Evolutionary conservation across 2,888 invertebrate genomes (phyloP).

Genomic region (Drosophila anomelani): DNA sequence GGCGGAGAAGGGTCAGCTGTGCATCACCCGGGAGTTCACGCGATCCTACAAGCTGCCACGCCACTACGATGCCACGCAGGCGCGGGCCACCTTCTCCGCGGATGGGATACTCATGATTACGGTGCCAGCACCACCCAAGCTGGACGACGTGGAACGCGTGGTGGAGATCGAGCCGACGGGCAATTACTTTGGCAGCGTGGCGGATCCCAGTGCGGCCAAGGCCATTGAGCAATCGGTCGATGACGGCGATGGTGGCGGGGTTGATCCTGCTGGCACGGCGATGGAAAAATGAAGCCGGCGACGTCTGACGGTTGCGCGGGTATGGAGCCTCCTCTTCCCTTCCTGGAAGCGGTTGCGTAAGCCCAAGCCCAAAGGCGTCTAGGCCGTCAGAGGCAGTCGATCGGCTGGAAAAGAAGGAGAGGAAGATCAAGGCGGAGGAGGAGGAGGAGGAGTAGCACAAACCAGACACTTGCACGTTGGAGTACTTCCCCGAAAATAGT

Average conservation of each 20-base stretch:
- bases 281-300: slow-evolving; percentile 74
- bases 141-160: slow-evolving; percentile 81
- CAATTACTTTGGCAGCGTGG: slow-evolving; percentile 77
- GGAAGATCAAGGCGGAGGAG: neutral
- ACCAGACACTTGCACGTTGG: slow-evolving; percentile 48
- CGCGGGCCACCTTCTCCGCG: slow-evolving; percentile 80
- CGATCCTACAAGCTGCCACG: slow-evolving; percentile 82
- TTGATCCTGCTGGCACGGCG: slow-evolving; percentile 69
- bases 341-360: slow-evolving; percentile 13
- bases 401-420: slow-evolving; percentile 44
- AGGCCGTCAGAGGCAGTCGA: slow-evolving; percentile 73
- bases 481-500: slow-evolving; percentile 29
- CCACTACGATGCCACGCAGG: slow-evolving; percentile 81
- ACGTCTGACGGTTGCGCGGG: slow-evolving; percentile 75
- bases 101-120: slow-evolving; percentile 82
- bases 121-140: slow-evolving; percentile 81
- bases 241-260: slow-evolving; percentile 59
- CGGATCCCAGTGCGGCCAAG: slow-evolving; percentile 69
- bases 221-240: slow-evolving; percentile 61
- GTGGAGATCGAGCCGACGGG: slow-evolving; percentile 80
- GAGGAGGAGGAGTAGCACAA: slow-evolving; percentile 6
- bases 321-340: slow-evolving; percentile 44
- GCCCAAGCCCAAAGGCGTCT: slow-evolving; percentile 50
- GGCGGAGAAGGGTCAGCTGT: slow-evolving; percentile 70
- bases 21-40: slow-evolving; percentile 81